Percentiles rank a stretch among this genome's conserved stretches.
These are phyloP conservation scores for Lochmaea crataegi DNA, from an alignment of 2,888 invertebrate species.

Conservation along the genomic window DNA sequence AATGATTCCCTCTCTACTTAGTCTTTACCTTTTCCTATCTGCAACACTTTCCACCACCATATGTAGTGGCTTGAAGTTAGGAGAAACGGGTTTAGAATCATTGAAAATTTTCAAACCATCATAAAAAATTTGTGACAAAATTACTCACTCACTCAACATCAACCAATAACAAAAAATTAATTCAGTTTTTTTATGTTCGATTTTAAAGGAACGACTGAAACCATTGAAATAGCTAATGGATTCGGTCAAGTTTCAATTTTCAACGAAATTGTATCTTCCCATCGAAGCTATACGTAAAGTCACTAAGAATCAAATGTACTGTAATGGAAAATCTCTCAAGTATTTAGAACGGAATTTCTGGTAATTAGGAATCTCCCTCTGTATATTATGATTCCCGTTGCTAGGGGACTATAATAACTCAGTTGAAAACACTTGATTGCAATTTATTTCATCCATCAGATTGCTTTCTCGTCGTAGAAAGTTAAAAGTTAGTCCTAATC, in stretches of 20 bases:
- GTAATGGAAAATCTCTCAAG: constrained; percentile 32
- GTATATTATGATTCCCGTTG: constrained; percentile 31
- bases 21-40: too few relatives aligned
- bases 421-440: constrained; percentile 60
- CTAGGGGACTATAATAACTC: constrained; percentile 55
- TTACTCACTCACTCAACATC: too few relatives aligned
- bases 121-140: too few relatives aligned
- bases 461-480: constrained; percentile 38
- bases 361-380: constrained; percentile 34
- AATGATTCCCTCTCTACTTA: too few relatives aligned
- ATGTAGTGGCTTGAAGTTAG: too few relatives aligned
- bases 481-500: constrained; percentile 49
- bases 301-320: constrained; percentile 29
- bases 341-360: constrained; percentile 31
- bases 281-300: constrained; percentile 19
- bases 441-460: constrained; percentile 56
- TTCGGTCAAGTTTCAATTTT: constrained; percentile 20
- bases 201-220: too few relatives aligned
- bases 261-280: constrained; percentile 2
- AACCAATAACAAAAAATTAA: too few relatives aligned
- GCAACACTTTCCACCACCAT: too few relatives aligned
- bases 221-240: not conserved
- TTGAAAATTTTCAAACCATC: too few relatives aligned
- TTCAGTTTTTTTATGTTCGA: too few relatives aligned
- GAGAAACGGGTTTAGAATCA: too few relatives aligned